phyloP scores from a whole-genome alignment of 2,888 invertebrate genomes.

The Nowickia ferox region DNA sequence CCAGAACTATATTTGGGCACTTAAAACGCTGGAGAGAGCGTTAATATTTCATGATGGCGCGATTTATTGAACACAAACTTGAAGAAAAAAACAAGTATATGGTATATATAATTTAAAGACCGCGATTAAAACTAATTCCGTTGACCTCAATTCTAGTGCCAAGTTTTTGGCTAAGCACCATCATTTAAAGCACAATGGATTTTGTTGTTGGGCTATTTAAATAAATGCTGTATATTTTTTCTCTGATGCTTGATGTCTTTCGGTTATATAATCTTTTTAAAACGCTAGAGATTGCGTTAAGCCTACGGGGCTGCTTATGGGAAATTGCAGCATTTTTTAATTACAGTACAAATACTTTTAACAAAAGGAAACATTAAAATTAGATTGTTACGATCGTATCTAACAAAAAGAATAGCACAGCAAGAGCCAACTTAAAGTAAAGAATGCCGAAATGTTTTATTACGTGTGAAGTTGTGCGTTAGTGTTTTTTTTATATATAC shows the following conservation, averaged over 20 bases:
- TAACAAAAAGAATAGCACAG: not conserved
- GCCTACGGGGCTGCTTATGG: not conserved
- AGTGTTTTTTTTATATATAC: not conserved
- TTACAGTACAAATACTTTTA: not conserved
- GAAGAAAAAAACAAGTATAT: no score
- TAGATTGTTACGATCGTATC: not conserved
- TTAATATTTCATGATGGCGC: no score
- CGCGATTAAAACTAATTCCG: no score
- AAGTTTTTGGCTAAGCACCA: no score
- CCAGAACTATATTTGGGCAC: no score
- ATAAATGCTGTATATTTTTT: not conserved
- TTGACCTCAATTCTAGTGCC: no score
- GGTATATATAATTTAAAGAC: no score
- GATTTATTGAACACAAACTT: no score
- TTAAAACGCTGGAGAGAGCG: no score
- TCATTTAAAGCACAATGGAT: no score
- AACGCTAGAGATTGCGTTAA: not conserved
- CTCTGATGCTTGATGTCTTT: not conserved
- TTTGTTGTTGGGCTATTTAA: not conserved
- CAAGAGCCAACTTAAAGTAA: not conserved
- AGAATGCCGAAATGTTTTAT: not conserved
- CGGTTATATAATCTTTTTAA: not conserved
- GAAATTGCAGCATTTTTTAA: not conserved
- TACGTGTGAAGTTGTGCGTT: not conserved
- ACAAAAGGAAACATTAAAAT: slow-evolving; percentile 12